Base-by-base conservation (phyloP, 2,113 vertebrate genomes). In the Peromyscus leucopus region DNA sequence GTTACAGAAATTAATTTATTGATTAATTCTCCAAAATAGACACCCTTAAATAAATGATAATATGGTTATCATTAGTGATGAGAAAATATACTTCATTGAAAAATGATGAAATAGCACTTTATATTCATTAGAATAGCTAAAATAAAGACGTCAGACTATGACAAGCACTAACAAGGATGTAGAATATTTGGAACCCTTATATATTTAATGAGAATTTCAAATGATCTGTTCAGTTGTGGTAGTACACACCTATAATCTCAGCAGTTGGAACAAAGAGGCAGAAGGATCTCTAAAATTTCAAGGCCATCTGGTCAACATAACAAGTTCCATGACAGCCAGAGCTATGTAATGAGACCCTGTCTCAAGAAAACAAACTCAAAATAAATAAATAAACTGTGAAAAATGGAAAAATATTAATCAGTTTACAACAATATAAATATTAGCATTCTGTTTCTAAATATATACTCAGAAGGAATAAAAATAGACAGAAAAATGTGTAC, bases 401-500 rank as follows among this genome's bases (percentile, higher is more conserved):
- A 51, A 51, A 22, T n/a, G 10, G 11, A 5, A 71, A 71, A n/a
- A 69, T 69, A 86, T 63, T 17, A 36, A 63, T 13, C 39, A 84
- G 26, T 84, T 63, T 63, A 42, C 3, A 28, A n/a, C 16, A 0
- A 31, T 65, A 86, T 67, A 19, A 48, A 48, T 48, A 67, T 33
- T 86, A 65, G 8, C 9, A 4, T 46, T 85, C 61, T 67, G 2
- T 63, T 59, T 11, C 67, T 36, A 39, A 16, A 46, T 78, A 5
- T 88, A 57, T 71, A 57, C 55, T 28, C 8, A 94, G 71, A n/a
- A 89, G 26, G 69, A 97, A 36, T 76, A 39, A 82, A 95, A 93
- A 90, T 5, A 42, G 57, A 42, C 57, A 93, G 5, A 90, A 97
- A 82, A 6, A 42, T 93, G 83, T 61, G 15, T 48, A 39, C 13